Conservation (phyloP, 2,888 invertebrate species). For the Punctoribates punctum region DNA sequence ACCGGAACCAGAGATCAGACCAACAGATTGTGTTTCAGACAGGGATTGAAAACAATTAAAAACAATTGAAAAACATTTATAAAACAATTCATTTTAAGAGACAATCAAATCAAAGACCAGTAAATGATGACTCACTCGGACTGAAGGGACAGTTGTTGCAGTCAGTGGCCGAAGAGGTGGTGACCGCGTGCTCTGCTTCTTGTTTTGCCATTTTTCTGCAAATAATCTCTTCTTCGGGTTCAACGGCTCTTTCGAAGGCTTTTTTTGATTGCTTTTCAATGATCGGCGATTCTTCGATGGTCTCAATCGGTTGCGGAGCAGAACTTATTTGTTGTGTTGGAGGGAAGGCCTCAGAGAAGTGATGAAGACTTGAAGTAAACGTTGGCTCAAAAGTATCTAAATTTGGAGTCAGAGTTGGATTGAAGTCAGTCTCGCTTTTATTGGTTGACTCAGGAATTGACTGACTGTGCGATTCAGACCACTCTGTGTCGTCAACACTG, state of each 20-base stretch:
- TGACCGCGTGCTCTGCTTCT: not conserved
- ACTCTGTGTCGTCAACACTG: not conserved
- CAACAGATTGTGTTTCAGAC: too few relatives aligned
- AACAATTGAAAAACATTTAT: not conserved
- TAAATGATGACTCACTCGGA: constrained; percentile 1
- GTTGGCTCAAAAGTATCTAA: constrained; percentile 3
- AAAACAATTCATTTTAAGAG: too few relatives aligned
- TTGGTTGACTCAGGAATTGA: not conserved
- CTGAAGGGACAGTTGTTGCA: not conserved
- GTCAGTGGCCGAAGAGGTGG: not conserved
- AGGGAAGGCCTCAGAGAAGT: not conserved
- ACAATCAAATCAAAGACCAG: not conserved
- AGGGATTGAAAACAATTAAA: not conserved
- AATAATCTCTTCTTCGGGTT: not conserved
- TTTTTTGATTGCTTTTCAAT: not conserved
- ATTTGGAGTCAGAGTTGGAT: constrained; percentile 5
- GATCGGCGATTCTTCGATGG: not conserved
- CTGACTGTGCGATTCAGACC: not conserved
- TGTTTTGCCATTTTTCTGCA: not conserved
- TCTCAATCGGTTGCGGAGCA: not conserved
- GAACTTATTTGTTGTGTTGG: not conserved
- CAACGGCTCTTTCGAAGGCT: too few relatives aligned
- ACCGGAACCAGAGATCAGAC: not conserved
- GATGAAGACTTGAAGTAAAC: not conserved
- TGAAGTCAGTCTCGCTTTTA: not conserved